Evolutionary conservation across 2,797 vertebrate genomes (phyloP), one percentile per base, ranked within the genome.

Genomic region (Meda fulgida): DNA sequence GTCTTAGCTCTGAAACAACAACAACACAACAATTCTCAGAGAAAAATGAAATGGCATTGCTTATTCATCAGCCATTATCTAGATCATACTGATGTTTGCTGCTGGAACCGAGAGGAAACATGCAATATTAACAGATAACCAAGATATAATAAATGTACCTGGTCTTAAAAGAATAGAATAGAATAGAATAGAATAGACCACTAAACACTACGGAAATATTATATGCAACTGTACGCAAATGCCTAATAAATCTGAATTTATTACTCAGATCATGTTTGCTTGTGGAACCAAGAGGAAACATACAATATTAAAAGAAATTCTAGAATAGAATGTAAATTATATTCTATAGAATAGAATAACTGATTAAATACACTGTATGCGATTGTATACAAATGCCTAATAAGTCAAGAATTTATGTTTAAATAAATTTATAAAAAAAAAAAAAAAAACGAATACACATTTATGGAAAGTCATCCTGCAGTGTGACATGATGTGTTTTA

Each of bases 31-130:
- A 14, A 84, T 46, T 72, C 8, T 2, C 29, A 13, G 60, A 63
- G 79, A 69, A 63, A 81, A 80, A 80, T 65, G 53, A 84, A 84
- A 82, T 51, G 29, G 65, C 53, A 72, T 67, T 80, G 80, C 53
- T 85, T 87, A 87, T 85, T 89, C 51, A 78, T 86, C 38, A 36
- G 81, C 48, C 19, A 60, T 85, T 81, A 65, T 86, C 73, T 72
- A 84, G 75, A 46, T 85, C 85, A 80, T 80, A 31, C 46, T 60
- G 46, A 55, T 70, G 75, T 43, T 58, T 43, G 40, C 83, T 69
- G 23, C 55, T 13, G 46, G 34, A 77, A 43, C 34, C 3, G 75
- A 69, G 63, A 77, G 60, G 72, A 55, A 77, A 67, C 63, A 4
- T 77, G 71, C 55, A 75, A 83, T 51, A 83, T 80, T 80, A 53